phyloP scores from a whole-genome alignment of 2,113 vertebrate genomes.

The Bubo bubo region DNA sequence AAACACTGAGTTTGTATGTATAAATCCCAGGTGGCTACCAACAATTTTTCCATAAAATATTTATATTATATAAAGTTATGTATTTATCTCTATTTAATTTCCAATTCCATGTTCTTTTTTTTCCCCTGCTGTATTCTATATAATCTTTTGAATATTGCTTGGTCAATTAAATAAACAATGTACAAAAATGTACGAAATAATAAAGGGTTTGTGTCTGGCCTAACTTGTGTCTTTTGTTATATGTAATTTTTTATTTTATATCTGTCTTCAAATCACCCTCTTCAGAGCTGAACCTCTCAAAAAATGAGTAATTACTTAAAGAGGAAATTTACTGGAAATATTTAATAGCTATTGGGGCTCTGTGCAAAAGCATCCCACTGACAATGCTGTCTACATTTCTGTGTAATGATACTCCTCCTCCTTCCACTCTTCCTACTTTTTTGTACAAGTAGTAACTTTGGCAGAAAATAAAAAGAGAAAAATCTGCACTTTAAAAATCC shows the following conservation, averaged over 20 bases:
- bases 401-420: background rate
- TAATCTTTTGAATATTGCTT: background rate
- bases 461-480: background rate
- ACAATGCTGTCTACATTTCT: background rate
- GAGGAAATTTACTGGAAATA: slow-evolving; percentile 58
- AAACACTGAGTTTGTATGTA: background rate
- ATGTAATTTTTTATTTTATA: background rate
- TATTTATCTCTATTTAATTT: background rate
- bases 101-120: background rate
- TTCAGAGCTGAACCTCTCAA: background rate
- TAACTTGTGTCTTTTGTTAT: background rate
- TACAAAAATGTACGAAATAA: background rate
- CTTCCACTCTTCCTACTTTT: slow-evolving; percentile 2
- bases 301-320: slow-evolving; percentile 18
- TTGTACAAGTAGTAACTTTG: background rate
- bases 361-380: background rate
- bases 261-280: background rate
- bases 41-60: background rate
- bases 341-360: slow-evolving; percentile 27
- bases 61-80: background rate
- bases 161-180: background rate
- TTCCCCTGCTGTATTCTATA: background rate
- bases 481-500: background rate
- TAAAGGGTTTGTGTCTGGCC: background rate
- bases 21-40: background rate